phyloP scores from a whole-genome alignment of 2,888 invertebrate genomes.

The Drosophila kambysellisi region DNA sequence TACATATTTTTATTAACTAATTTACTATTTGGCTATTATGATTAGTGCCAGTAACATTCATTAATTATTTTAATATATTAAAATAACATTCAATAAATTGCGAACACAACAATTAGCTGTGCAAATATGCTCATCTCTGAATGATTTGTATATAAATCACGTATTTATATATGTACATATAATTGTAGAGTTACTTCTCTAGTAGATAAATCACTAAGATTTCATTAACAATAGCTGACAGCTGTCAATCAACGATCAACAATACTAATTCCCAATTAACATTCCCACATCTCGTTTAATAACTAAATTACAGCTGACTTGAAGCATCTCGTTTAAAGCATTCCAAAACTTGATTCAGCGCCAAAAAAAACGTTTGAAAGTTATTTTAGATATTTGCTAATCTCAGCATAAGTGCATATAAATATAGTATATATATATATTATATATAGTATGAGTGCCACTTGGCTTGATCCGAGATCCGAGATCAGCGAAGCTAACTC shows the following conservation, averaged over 20 bases:
- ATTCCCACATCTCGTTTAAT: slow-evolving; percentile 29
- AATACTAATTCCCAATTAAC: slow-evolving; percentile 3
- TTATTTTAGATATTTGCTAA: slow-evolving; percentile 27
- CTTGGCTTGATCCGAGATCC: slow-evolving; percentile 28
- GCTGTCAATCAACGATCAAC: background rate
- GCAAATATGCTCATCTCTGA: background rate
- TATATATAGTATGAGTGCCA: background rate
- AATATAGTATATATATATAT: background rate
- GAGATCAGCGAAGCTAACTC: slow-evolving; percentile 8
- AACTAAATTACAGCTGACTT: slow-evolving; percentile 25
- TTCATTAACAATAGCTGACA: background rate
- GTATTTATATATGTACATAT: background rate
- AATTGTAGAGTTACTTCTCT: background rate
- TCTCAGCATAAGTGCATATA: slow-evolving; percentile 7
- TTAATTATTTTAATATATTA: too few species aligned
- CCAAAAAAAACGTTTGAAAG: slow-evolving; percentile 23
- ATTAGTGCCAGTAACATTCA: too few species aligned
- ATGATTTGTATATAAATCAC: background rate
- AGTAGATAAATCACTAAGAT: background rate
- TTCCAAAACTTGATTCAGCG: slow-evolving; percentile 12
- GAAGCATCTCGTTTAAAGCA: slow-evolving; percentile 6
- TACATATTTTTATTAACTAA: too few species aligned
- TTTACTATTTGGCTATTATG: too few species aligned
- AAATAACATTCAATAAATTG: too few species aligned
- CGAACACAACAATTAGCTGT: too few species aligned